Evolutionary conservation across 2,797 vertebrate species (phyloP), one percentile per base, ranked within the genome.

Genomic region (Cirrhinus molitorella): DNA sequence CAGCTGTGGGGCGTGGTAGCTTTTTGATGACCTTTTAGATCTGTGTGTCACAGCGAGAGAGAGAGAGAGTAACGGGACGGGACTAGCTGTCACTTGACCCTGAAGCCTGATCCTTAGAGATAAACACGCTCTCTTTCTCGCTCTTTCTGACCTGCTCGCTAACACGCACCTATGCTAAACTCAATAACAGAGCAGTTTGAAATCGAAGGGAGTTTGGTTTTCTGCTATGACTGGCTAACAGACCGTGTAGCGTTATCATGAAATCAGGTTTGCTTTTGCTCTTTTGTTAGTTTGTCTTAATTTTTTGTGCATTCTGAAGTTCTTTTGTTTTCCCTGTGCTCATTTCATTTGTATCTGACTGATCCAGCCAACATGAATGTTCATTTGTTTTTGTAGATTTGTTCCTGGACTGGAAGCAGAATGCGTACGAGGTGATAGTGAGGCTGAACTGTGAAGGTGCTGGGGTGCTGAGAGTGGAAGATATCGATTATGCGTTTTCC

Each of bases 341-440:
- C 5, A 4, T 45, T 81, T 59, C 47, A 49, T 66, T 28, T 78
- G 55, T 76, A 61, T 71, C 51, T 66, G 57, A 53, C 34, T 25
- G 49, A 31, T 68, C 4, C 45, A 37, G 21, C 13, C 2, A 37
- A 23, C 16, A 43, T 85, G 34, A 84, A 57, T 84, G 55, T 25
- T 59, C 66, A 21, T 76, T 83, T 88, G 45, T 87, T 19, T 86
- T n/a, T 61, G 70, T 55, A 99, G 98, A 99, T 67, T 90, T 98
- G 89, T 96, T 98, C 91, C 90, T 97, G 49, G 97, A 99, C 89
- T 99, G 98, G 98, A 98, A 96, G 90, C 98, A 99, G 93, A 99
- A 96, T 21, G 95, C 96, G 0, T 96, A 95, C 1, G 97, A 99
- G 86, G 96, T 99, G 84, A 97, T 97, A 0, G 96, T 99, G 57